Evolutionary conservation across 2,797 vertebrate species (phyloP).

Genomic region (Lepilemur septentrionalis): DNA sequence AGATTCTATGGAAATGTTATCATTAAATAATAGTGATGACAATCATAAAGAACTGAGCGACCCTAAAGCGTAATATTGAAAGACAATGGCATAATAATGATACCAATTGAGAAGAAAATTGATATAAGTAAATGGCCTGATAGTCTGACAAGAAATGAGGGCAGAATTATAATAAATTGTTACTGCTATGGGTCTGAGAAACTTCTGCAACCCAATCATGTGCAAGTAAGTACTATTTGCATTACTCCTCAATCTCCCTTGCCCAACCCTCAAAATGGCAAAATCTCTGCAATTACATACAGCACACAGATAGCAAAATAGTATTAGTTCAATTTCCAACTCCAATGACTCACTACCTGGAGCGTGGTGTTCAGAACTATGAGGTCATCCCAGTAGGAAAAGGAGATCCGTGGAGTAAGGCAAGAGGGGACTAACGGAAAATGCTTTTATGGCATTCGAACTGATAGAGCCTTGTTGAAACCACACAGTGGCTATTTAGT

Average conservation of each 20-base stretch:
- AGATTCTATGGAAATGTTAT: conserved; percentile 38
- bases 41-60: conserved; percentile 31
- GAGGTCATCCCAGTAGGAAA: neutral
- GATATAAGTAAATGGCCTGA: neutral
- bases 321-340: neutral
- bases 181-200: neutral
- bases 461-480: neutral
- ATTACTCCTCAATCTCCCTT: neutral
- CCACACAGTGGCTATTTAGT: neutral
- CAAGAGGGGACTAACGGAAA: neutral
- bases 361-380: neutral
- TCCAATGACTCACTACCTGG: neutral
- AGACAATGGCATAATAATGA: conserved; percentile 50
- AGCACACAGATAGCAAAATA: neutral
- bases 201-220: neutral
- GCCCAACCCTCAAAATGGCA: neutral
- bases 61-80: conserved; percentile 46
- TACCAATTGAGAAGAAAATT: conserved; percentile 39
- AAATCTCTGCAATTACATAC: neutral
- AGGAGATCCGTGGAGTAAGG: neutral
- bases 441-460: neutral
- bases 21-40: conserved; percentile 55
- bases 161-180: neutral
- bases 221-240: neutral
- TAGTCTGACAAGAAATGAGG: neutral